Evolutionary conservation across 2,113 vertebrate genomes (phyloP), one percentile per base, ranked within the genome.

Genomic region (Hiodon tergisus): DNA sequence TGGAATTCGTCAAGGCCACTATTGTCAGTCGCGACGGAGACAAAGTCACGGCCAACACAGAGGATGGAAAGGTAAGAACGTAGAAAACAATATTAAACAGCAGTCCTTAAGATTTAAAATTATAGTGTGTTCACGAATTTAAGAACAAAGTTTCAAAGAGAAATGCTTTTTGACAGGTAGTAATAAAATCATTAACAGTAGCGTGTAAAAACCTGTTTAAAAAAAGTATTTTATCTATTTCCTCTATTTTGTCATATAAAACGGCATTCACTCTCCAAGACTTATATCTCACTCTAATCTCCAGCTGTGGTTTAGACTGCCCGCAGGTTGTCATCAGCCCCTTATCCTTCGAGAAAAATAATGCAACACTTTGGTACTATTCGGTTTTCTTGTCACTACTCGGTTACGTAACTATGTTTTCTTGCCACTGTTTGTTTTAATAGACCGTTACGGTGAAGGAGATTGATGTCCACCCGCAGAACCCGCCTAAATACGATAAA

Each of bases 401-500:
- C 91, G 31, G 31, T 31, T 2, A 31, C 31, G 31, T 31, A 31
- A 31, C 31, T 31, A 31, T 31, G 31, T 31, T 31, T 31, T 31
- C 31, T 31, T 31, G 31, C 31, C 31, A 1, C 31, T 31, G 31
- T 31, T 91, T 88, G 78, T 71, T 48, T 8, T 52, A 75, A 46
- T 74, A 90, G 87, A 92, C 90, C 0, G 86, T 90, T 47, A 90
- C 86, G 0, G 88, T 90, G 13, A 94, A 93, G 81, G 94, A 94
- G 55, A 80, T 68, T 1, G 88, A 89, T 55, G 31, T 93, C 75
- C 87, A 92, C 79, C 92, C 91, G 79, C 92, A 93, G 85, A 94
- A 94, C 80, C 93, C 93, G 0, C 93, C 93, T 70, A 93, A 94
- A 80, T 94, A 90, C 1, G 85, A 89, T 88, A 90, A 89, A 83